Conservation (phyloP, 1,140 invertebrate species). For the Tachypleus tridentatus region DNA sequence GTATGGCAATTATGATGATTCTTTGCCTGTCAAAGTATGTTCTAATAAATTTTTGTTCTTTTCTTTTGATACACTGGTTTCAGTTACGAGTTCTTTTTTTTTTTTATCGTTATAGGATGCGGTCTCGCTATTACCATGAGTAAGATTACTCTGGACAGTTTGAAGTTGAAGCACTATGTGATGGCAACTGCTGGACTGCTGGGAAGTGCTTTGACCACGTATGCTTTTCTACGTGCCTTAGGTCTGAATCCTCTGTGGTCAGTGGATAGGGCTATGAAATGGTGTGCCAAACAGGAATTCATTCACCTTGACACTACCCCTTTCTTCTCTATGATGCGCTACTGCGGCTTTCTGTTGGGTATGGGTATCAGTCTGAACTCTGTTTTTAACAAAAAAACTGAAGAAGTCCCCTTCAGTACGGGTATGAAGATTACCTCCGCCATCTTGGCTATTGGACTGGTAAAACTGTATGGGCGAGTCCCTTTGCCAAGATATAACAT, state of each 20-base stretch:
- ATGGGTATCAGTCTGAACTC: slow-evolving; percentile 32
- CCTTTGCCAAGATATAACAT: slow-evolving; percentile 21
- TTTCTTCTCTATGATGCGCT: slow-evolving; percentile 41
- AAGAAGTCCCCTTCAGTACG: slow-evolving; percentile 13
- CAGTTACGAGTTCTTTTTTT: neutral
- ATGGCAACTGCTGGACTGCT: slow-evolving; percentile 21
- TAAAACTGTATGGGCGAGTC: slow-evolving; percentile 22
- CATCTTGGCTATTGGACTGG: slow-evolving; percentile 18
- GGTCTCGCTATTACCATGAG: slow-evolving; percentile 27
- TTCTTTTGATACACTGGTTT: too few species aligned
- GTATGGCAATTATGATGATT: too few species aligned
- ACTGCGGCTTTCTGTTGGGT: slow-evolving; percentile 35
- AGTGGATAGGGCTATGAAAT: slow-evolving; percentile 43
- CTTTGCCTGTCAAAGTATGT: too few species aligned
- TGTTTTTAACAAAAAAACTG: slow-evolving; percentile 5
- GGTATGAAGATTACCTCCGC: slow-evolving; percentile 21
- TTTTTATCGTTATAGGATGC: slow-evolving; percentile 25
- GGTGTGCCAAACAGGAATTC: slow-evolving; percentile 42
- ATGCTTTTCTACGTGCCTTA: slow-evolving; percentile 28
- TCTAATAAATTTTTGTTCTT: too few species aligned
- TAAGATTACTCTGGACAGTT: slow-evolving; percentile 22
- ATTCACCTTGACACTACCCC: slow-evolving; percentile 47
- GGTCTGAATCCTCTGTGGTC: slow-evolving; percentile 44
- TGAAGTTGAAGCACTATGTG: slow-evolving; percentile 24
- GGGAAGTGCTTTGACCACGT: slow-evolving; percentile 28